Base-by-base conservation (phyloP, 2,888 invertebrate species). In the Clitarchus hookeri region DNA sequence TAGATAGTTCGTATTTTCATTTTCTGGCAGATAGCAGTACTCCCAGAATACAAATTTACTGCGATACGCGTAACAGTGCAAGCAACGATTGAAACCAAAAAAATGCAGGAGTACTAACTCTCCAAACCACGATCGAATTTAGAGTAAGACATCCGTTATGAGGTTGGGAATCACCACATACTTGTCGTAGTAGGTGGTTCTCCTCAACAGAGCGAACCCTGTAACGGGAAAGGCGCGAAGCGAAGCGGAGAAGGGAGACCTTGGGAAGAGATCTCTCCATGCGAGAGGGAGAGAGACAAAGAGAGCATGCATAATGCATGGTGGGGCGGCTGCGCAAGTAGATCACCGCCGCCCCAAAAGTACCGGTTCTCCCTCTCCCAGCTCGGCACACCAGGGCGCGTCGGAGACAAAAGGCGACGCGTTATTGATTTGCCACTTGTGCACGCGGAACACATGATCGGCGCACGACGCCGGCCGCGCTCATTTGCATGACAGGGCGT, bases 341-440 rank as follows among this genome's bases (percentile, higher is more conserved):
- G 8, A 65, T 65, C 65, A 23, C 19, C 65, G 53, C 19, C 53
- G 13, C 53, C 13, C 65, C 8, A 19, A 23, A 8, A 48, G 48
- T n/a, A n/a, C 65, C 65, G 23, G 23, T 23, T n/a, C 65, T 65
- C 13, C 65, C 13, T 65, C 65, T 65, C 8, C 13, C 36, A 36
- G 2, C 36, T 36, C 36, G 36, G 36, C 36, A 36, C 36, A 36
- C 65, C 3, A 19, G n/a, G n/a, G 65, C 23, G 23, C 65, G 65
- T 65, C 65, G 65, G 65, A 65, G 65, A 65, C 65, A 65, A 65
- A 65, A 65, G 48, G n/a, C 65, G 65, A 23, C 65, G 65, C 65
- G 65, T 65, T 65, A 65, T 65, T 65, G 65, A 65, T 23, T 65
- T n/a, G 65, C 65, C 65, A 65, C 65, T 65, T 65, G 65, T 19